Evolutionary conservation across 2,113 vertebrate species (phyloP).

Genomic region (human (Homo sapiens)): GRCh38 chr2:143953501-143954000

Average conservation of each 20-base stretch:
- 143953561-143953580: not conserved
- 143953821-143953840: conserved; percentile 75
- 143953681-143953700: conserved; percentile 85
- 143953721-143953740: conserved; percentile 87
- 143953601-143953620: conserved; percentile 49
- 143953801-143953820: conserved; percentile 83
- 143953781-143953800: conserved; percentile 84
- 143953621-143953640: not conserved
- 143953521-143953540: conserved; percentile 71
- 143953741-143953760: conserved; percentile 87
- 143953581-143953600: conserved; percentile 59
- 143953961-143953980: conserved; percentile 72
- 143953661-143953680: conserved; percentile 82
- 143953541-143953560: conserved; percentile 11
- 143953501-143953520: not conserved
- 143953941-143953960: conserved; percentile 70
- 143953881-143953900: conserved; percentile 72
- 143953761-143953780: conserved; percentile 87
- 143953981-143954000: conserved; percentile 70
- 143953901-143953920: conserved; percentile 71
- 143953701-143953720: conserved; percentile 84
- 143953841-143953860: conserved; percentile 82
- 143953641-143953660: conserved; percentile 82
- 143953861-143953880: conserved; percentile 83
- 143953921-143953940: conserved; percentile 70